phyloP scores from a whole-genome alignment of 2,888 invertebrate genomes.

The Ophonus ardosiacus region DNA sequence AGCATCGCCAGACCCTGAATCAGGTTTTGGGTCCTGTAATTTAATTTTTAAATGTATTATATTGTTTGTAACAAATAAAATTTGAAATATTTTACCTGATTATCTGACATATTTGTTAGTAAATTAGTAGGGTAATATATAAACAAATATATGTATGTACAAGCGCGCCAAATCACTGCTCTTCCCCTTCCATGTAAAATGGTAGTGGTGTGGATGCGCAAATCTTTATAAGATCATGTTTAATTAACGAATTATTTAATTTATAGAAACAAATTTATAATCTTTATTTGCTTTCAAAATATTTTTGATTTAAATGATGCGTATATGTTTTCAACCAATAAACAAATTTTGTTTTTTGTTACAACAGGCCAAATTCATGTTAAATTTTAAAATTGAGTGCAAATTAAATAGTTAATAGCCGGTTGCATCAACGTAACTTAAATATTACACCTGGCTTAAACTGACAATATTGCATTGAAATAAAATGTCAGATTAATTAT shows the following conservation, averaged over 20 bases:
- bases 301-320: not conserved
- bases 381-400: no score
- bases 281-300: not conserved
- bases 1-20: constrained; percentile 77
- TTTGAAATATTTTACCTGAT: constrained; percentile 67
- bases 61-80: constrained; percentile 7
- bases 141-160: not conserved
- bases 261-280: constrained; percentile 3
- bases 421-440: not conserved
- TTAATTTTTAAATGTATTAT: not conserved
- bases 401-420: not conserved
- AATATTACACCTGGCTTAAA: no score
- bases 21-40: constrained; percentile 76
- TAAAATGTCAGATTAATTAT: no score
- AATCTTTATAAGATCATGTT: not conserved
- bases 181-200: constrained; percentile 33
- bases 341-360: constrained; percentile 31
- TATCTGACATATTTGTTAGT: constrained; percentile 67
- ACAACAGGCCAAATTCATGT: not conserved
- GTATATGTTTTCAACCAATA: constrained; percentile 1
- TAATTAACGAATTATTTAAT: constrained; percentile 8
- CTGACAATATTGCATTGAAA: no score
- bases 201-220: constrained; percentile 12
- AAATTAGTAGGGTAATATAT: not conserved
- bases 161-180: constrained; percentile 36